phyloP scores from a whole-genome alignment of 2,797 vertebrate genomes.

The Sebastes steindachneri region DNA sequence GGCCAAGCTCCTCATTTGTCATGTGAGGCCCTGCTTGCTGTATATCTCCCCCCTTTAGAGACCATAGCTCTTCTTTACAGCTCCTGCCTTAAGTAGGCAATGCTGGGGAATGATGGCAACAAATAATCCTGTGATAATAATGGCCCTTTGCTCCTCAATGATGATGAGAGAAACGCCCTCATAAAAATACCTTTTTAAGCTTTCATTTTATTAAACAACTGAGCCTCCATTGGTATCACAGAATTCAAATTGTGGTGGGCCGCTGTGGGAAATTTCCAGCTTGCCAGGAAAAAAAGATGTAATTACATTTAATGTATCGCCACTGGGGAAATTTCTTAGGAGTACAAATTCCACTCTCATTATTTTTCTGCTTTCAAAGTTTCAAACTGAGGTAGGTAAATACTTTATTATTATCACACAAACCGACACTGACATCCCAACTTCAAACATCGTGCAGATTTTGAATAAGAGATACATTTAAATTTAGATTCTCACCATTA shows the following conservation, averaged over 20 bases:
- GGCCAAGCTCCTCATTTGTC: constrained; percentile 74
- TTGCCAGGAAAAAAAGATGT: constrained; percentile 26
- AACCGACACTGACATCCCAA: background rate
- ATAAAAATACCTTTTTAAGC: constrained; percentile 66
- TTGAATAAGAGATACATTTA: background rate
- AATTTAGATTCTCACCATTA: background rate
- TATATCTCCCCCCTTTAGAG: constrained; percentile 73
- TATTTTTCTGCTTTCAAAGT: constrained; percentile 30
- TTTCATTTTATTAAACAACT: constrained; percentile 72
- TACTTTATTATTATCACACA: constrained; percentile 5
- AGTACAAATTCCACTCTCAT: constrained; percentile 26
- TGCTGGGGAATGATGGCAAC: constrained; percentile 69
- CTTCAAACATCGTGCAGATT: background rate
- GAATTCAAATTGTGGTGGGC: constrained; percentile 17
- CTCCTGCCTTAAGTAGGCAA: constrained; percentile 67
- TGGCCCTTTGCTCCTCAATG: constrained; percentile 50
- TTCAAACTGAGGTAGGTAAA: constrained; percentile 4
- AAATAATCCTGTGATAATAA: constrained; percentile 80
- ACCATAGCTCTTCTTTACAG: constrained; percentile 78
- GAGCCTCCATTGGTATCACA: constrained; percentile 40
- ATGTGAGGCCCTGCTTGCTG: constrained; percentile 60
- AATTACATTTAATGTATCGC: constrained; percentile 57
- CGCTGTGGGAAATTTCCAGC: constrained; percentile 20
- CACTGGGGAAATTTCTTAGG: constrained; percentile 4
- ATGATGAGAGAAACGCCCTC: constrained; percentile 57